Percentiles rank a stretch among this genome's conserved stretches.
Evolutionary conservation across 2,888 invertebrate genomes (phyloP).

Genomic region (Leptodirus hochenwartii): DNA sequence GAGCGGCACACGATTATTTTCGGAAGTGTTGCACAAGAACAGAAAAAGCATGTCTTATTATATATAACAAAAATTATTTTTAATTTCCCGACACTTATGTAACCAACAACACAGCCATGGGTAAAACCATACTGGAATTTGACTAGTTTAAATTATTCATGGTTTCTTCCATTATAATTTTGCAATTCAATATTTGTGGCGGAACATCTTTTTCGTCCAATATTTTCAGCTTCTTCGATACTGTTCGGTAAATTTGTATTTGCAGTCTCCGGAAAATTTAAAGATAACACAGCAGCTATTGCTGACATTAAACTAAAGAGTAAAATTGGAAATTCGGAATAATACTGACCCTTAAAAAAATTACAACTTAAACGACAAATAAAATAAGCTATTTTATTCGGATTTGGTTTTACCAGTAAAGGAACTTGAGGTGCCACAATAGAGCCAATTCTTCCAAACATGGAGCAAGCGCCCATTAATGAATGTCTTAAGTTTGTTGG

Average conservation of each 20-base stretch:
- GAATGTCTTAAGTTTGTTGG: slow-evolving; percentile 48
- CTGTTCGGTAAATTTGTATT: slow-evolving; percentile 47
- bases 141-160: too few species aligned
- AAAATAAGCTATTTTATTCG: background rate
- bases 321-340: slow-evolving; percentile 31
- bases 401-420: slow-evolving; percentile 32
- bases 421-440: slow-evolving; percentile 53
- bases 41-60: too few species aligned
- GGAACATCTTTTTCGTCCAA: too few species aligned
- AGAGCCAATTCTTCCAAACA: slow-evolving; percentile 49
- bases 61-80: too few species aligned
- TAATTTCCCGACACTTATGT: too few species aligned
- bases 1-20: too few species aligned
- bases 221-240: slow-evolving; percentile 36
- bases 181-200: too few species aligned
- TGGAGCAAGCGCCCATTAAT: slow-evolving; percentile 46
- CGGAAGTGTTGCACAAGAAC: too few species aligned
- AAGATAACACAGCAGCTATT: slow-evolving; percentile 35
- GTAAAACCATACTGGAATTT: too few species aligned
- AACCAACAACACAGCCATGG: too few species aligned
- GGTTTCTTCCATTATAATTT: too few species aligned
- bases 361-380: background rate
- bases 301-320: slow-evolving; percentile 38
- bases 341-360: slow-evolving; percentile 2
- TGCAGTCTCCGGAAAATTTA: slow-evolving; percentile 50